Percentiles rank a stretch among this genome's conserved stretches.
These are phyloP conservation scores for Amblyraja radiata DNA, from an alignment of 2,797 vertebrate genomes.

Conservation along the genomic window DNA sequence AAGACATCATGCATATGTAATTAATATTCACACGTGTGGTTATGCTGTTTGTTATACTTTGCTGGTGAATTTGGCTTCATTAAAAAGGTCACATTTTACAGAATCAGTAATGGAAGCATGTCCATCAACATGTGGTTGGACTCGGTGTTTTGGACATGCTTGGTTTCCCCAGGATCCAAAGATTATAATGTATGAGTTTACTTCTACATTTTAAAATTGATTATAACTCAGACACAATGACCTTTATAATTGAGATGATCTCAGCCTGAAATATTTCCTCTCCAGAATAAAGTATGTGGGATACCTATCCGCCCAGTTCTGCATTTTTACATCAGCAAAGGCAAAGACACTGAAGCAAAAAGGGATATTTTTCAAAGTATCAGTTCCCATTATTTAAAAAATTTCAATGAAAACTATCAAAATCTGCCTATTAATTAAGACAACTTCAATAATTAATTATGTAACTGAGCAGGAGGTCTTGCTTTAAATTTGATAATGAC, in stretches of 20 bases:
- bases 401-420: neutral
- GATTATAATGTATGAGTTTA: conserved; percentile 12
- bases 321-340: conserved; percentile 19
- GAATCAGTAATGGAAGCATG: neutral
- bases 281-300: neutral
- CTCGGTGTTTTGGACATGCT: neutral
- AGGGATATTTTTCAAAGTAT: too few species aligned
- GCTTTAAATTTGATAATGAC: neutral
- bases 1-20: conserved; percentile 9
- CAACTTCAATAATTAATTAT: neutral
- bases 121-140: neutral
- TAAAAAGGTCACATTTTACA: conserved; percentile 31
- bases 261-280: conserved; percentile 21
- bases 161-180: neutral
- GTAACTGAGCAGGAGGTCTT: neutral
- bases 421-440: neutral
- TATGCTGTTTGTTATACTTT: neutral
- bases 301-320: neutral
- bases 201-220: conserved; percentile 18
- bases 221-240: conserved; percentile 10
- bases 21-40: conserved; percentile 18
- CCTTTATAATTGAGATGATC: neutral
- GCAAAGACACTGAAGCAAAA: neutral
- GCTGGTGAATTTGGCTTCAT: neutral
- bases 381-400: neutral